Evolutionary conservation across 2,113 vertebrate species (phyloP), one percentile per base, ranked within the genome.

Genomic region (Osmerus eperlanus): DNA sequence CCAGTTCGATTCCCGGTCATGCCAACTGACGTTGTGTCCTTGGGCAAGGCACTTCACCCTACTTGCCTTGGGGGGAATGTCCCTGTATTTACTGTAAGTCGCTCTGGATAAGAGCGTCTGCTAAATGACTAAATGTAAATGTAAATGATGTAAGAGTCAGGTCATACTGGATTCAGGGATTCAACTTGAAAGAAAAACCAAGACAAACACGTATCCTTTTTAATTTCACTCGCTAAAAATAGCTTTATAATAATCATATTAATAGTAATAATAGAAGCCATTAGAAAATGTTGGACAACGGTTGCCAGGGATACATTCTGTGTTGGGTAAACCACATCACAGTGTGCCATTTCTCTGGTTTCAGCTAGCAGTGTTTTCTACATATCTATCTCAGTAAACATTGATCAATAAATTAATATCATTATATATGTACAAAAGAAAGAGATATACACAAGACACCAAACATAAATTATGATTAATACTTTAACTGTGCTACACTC

Each of bases 271-370:
- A 88, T 89, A 88, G 87, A 86, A 89, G 83, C 88, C 80, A 81
- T 87, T 91, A 90, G 82, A 92, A 92, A 93, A 92, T 82, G 86
- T 88, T 91, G 21, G 74, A 92, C 89, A 92, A 91, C 81, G 78
- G 9, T 88, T 84, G 84, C 91, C 88, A 89, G 87, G 91, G 89
- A 92, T 91, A 91, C 91, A 92, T 93, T 93, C 92, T 92, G 91
- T 90, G 86, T 92, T 91, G 75, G 84, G 76, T 90, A 86, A 88
- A 90, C 89, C 92, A 91, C 82, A 80, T 93, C 91, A 93, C 91
- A 93, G 92, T 93, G 92, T 89, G 89, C 89, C 90, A 88, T 91
- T 89, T 91, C 86, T 90, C 86, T 78, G 86, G 85, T 82, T 84
- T 84, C 78, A 83, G 79, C 79, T 47, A 80, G 78, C 89, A 76